Evolutionary conservation across 1,140 invertebrate genomes (phyloP), one percentile per base, ranked within the genome.

Genomic region (Caenorhabditis inopinata): DNA sequence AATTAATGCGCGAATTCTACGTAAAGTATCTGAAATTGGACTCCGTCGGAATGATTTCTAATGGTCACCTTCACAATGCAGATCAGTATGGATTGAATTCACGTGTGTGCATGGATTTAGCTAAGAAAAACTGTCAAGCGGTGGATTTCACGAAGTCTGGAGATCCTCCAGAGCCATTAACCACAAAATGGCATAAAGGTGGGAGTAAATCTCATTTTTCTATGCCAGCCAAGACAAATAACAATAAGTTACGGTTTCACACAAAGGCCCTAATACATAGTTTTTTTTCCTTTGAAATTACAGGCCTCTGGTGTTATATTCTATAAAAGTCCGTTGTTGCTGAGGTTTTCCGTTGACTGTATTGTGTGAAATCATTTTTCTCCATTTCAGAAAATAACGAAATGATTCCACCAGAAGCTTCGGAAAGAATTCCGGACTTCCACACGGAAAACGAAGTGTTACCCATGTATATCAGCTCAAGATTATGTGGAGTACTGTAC

Each of bases 81-180:
- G 85, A 87, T 77, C 45, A 35, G 7, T 83, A 78, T 47, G 35
- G 47, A 25, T 4, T 84, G 49, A 58, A 81, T 9, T 47, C 48
- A 0, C 18, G 38, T 21, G 74, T 84, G 11, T 87, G 87, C 47
- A 46, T 79, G 29, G 74, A 80, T n/a, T n/a, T 88, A 3, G 88
- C 87, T 3, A 73, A 76, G 21, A 85, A 84, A 35, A 85, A 85
- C 62, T 76, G 81, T 0, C 76, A 85, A 7, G 74, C 85, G 11
- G 79, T 83, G 12, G 87, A 88, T 68, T 88, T 89, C 83, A 83
- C 85, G 1, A 88, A 88, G 49, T 85, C 84, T 12, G 87, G 87
- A 18, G 51, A 79, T 25, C 35, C 49, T 2, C 81, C 79, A 5
- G 35, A 32, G 2, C n/a, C 46, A 74, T 18, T 42, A n/a, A 82